Evolutionary conservation across 2,113 vertebrate species (phyloP).

Genomic region (Mesitornis unicolor): DNA sequence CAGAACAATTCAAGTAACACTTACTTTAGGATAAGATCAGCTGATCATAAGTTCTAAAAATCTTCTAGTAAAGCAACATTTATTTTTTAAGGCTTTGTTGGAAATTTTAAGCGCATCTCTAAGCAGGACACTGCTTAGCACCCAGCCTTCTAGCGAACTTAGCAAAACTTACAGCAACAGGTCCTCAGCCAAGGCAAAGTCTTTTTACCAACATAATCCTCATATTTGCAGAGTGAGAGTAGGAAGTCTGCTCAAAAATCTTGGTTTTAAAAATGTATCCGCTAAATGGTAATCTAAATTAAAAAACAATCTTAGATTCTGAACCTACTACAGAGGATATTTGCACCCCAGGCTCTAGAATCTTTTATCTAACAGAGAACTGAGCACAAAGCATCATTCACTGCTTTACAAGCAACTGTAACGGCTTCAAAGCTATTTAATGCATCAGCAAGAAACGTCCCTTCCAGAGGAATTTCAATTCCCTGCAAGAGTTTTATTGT

Average conservation of each 20-base stretch:
- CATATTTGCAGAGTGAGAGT: background rate
- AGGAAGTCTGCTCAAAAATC: background rate
- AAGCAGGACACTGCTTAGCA: background rate
- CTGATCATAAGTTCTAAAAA: background rate
- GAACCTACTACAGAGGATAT: background rate
- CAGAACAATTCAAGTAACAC: background rate
- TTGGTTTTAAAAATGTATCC: background rate
- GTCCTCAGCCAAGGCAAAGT: background rate
- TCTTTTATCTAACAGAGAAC: background rate
- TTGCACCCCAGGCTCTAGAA: background rate
- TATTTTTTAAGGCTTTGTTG: background rate
- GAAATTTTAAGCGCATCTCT: background rate
- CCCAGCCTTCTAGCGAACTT: background rate
- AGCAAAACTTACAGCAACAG: background rate
- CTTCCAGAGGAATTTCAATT: background rate
- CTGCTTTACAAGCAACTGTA: background rate
- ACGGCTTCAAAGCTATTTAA: background rate
- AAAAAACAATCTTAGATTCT: background rate
- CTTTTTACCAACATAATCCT: background rate
- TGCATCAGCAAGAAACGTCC: background rate
- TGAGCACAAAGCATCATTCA: background rate
- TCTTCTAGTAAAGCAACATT: background rate
- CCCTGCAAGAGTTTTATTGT: background rate
- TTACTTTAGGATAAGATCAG: background rate
- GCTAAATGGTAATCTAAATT: background rate